Base-by-base conservation (phyloP, 2,888 invertebrate genomes). In the Idaea biselata region DNA sequence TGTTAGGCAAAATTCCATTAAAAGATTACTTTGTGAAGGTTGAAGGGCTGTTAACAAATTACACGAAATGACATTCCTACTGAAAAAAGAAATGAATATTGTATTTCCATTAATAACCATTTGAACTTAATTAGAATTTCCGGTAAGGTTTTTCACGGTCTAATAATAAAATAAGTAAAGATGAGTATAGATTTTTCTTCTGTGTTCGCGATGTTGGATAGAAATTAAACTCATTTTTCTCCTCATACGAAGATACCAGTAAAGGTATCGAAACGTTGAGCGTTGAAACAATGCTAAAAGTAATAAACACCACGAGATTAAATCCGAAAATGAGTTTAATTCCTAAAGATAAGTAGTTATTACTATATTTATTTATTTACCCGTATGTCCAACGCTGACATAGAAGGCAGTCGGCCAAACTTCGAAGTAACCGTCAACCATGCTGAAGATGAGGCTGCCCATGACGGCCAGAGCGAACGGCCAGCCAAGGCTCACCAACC, bases 321-420 rank as follows among this genome's bases (percentile, higher is more conserved):
- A n/a, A n/a, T n/a, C n/a, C n/a, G n/a, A 25, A 25, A 5, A 25
- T 25, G 5, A 25, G 5, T 25, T 3, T 25, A 25, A 5, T 3
- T 25, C 25, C 25, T 3, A 25, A 25, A 5, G 5, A 25, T 25
- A 25, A 5, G 25, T 25, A 25, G 1, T 25, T 3, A 25, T 1
- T 25, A 25, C 25, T 25, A 25, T 25, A 25, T 25, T 25, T 25
- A 25, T 25, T 25, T 25, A 25, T 25, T 25, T 82, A 93, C 94
- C 95, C 68, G 95, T 94, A 74, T 96, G 95, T 17, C 95, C 95
- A 53, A 96, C 82, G 74, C 95, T 95, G 79, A 96, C 96, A 85
- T 97, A 97, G 81, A 96, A 94, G 0, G 96, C 95, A 3, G 95
- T 95, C 5, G 93, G 93, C 79, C 95, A 93, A 7, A 94, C 88